Conservation (phyloP, 2,888 invertebrate genomes). For the Troides oblongomaculatus region DNA sequence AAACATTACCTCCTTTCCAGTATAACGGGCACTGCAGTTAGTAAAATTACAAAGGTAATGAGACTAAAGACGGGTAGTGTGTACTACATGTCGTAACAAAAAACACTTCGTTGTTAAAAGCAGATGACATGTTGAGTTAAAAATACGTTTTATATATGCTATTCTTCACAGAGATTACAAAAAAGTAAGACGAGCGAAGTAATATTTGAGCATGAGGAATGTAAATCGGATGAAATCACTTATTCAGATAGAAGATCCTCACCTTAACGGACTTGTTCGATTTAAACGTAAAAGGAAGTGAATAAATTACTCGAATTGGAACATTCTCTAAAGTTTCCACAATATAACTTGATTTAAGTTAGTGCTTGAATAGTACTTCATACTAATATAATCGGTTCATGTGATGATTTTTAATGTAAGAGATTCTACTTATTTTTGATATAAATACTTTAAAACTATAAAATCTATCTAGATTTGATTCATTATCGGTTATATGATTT, state of each 20-base stretch:
- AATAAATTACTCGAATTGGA: constrained; percentile 16
- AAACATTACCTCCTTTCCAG: no score
- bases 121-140: not conserved
- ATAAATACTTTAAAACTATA: no score
- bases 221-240: constrained; percentile 4
- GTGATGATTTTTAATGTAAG: no score
- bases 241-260: constrained; percentile 31
- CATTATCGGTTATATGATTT: no score
- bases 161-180: constrained; percentile 12
- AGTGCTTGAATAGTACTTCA: not conserved
- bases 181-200: constrained; percentile 9
- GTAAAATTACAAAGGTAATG: no score
- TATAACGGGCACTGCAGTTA: no score
- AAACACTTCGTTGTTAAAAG: no score
- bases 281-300: constrained; percentile 28
- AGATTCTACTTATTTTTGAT: no score
- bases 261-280: constrained; percentile 26
- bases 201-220: constrained; percentile 11
- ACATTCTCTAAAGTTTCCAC: not conserved
- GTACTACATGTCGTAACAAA: not conserved
- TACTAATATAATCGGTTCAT: not conserved
- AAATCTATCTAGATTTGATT: no score
- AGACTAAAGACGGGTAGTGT: not conserved
- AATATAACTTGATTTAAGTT: not conserved
- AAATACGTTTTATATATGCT: not conserved